phyloP scores from a whole-genome alignment of 1,140 invertebrate genomes.

The Lanistes nyassanus region DNA sequence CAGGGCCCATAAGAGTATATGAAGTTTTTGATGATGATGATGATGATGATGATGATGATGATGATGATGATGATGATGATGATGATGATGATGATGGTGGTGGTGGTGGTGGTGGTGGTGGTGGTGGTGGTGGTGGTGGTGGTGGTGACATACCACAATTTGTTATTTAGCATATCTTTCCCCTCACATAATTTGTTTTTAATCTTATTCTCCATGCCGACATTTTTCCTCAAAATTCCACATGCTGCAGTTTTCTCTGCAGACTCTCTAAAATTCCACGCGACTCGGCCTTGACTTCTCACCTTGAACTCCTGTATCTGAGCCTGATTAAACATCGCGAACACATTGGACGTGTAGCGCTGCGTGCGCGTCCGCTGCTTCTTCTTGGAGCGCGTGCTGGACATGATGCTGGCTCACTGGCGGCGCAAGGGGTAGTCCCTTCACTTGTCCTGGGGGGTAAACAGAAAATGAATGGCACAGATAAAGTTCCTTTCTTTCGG shows the following conservation, averaged over 20 bases:
- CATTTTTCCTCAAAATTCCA: no score
- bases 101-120: not conserved
- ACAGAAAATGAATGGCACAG: no score
- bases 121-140: not conserved
- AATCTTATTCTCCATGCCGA: no score
- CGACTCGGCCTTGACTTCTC: not conserved
- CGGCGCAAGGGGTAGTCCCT: no score
- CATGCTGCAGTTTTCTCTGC: no score
- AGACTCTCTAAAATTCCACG: no score
- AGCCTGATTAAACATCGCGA: conserved; percentile 99
- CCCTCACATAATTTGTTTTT: no score
- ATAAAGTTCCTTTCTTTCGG: no score
- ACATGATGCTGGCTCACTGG: conserved; percentile 74
- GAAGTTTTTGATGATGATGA: not conserved
- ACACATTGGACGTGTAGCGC: conserved; percentile 94
- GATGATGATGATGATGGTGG: not conserved
- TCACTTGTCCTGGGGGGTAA: no score
- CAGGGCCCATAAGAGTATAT: no score
- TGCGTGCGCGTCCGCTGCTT: conserved; percentile 79
- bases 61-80: conserved; percentile 14
- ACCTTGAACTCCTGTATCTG: conserved; percentile 98
- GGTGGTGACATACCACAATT: no score
- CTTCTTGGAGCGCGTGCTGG: conserved; percentile 76
- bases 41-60: conserved; percentile 5
- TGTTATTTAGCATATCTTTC: no score